A percentile compares a stretch with the other conserved stretches of the same genome.
Conservation (phyloP, 2,113 vertebrate genomes). For the Suncus etruscus region DNA sequence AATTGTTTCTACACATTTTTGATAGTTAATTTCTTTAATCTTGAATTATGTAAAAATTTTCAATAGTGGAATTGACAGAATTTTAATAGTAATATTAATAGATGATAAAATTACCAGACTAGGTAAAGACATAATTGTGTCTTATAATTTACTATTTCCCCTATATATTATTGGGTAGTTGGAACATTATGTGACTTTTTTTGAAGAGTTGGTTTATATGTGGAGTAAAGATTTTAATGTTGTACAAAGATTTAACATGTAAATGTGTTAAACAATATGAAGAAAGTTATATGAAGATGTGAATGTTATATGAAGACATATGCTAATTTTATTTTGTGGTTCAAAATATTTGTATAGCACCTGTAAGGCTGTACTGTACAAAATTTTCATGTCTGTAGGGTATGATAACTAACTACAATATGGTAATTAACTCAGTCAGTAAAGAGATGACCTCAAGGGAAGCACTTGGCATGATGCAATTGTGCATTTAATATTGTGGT, state of each 20-base stretch:
- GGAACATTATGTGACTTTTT: neutral
- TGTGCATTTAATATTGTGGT: neutral
- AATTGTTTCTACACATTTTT: no score
- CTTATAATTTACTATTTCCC: neutral
- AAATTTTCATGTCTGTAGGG: accelerated
- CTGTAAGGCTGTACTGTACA: neutral
- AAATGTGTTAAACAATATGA: no score
- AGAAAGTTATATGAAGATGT: no score
- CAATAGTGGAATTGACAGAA: no score
- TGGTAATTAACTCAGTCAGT: neutral
- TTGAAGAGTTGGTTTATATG: neutral
- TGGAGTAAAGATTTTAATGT: neutral
- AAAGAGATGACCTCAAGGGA: neutral
- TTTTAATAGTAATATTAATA: neutral
- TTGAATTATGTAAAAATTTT: no score
- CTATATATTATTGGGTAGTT: neutral
- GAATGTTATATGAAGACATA: no score
- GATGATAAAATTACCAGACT: neutral
- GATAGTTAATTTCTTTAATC: no score
- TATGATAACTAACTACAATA: neutral
- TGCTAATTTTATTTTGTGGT: no score
- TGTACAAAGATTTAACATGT: no score
- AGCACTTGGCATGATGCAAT: neutral
- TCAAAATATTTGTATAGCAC: neutral
- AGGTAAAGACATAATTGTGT: neutral